Conservation (phyloP, 2,888 invertebrate genomes). For the Heterodera filipjevi region DNA sequence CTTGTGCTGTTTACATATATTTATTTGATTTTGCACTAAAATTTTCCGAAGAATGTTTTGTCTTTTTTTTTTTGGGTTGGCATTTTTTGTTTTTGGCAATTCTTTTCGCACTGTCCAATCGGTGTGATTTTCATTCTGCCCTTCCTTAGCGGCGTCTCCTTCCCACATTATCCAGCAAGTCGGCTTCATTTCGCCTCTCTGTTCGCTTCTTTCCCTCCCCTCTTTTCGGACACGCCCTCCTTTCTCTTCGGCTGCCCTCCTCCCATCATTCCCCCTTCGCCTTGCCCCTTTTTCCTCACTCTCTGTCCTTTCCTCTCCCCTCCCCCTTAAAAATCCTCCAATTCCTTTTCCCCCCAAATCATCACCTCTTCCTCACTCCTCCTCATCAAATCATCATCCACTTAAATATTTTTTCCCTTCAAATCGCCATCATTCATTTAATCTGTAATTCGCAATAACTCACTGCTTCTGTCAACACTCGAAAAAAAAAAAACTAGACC, state of each 20-base stretch:
- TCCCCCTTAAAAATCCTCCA: not conserved
- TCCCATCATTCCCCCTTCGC: not conserved
- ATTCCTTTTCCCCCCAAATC: not conserved
- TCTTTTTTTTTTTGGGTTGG: too few relatives aligned
- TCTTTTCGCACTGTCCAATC: not conserved
- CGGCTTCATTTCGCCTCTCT: conserved; percentile 4
- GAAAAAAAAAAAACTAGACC: not conserved
- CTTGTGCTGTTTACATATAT: too few relatives aligned
- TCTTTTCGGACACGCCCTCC: conserved; percentile 11
- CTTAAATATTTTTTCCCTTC: not conserved
- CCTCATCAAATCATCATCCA: not conserved
- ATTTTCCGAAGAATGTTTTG: too few relatives aligned
- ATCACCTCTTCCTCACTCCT: not conserved
- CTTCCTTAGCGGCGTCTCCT: not conserved
- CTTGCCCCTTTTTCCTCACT: not conserved
- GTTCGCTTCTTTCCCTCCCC: not conserved
- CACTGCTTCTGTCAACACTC: not conserved
- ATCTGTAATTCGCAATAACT: conserved; percentile 2
- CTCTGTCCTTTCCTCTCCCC: not conserved
- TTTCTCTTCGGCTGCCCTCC: not conserved
- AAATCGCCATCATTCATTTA: conserved; percentile 14
- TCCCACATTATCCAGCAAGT: conserved; percentile 3
- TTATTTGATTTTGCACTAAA: too few relatives aligned
- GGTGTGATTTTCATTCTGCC: not conserved
- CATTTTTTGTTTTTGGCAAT: not conserved